Conservation (phyloP, 2,888 invertebrate genomes). For the Nymphalis urticae region DNA sequence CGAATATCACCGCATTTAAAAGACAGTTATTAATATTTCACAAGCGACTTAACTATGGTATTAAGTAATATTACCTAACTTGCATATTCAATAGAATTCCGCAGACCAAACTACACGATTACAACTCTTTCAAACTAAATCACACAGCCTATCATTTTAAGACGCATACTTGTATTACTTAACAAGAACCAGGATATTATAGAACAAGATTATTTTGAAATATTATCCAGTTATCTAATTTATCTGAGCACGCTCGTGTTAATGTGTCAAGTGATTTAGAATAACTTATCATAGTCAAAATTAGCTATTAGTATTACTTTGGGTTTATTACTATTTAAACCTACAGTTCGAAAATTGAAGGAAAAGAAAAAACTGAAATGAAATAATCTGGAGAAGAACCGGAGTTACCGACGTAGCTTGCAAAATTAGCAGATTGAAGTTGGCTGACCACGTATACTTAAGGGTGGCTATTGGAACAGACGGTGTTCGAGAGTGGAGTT, state of each 20-base stretch:
- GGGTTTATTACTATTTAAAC: too few species aligned
- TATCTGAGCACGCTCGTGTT: conserved; percentile 8
- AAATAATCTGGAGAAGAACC: too few species aligned
- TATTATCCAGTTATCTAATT: conserved; percentile 25
- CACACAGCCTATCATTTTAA: conserved; percentile 24
- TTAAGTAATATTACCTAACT: conserved; percentile 16
- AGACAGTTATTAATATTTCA: conserved; percentile 4
- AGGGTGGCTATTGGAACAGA: too few species aligned
- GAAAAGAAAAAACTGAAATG: too few species aligned
- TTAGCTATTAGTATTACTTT: too few species aligned
- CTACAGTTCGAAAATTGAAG: too few species aligned
- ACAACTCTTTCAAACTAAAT: conserved; percentile 19
- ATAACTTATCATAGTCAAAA: background rate
- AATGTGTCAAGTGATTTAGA: conserved; percentile 3
- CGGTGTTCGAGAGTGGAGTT: too few species aligned
- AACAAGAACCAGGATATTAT: conserved; percentile 21
- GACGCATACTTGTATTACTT: conserved; percentile 20
- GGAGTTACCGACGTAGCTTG: too few species aligned
- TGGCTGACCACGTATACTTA: too few species aligned
- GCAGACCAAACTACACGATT: conserved; percentile 12
- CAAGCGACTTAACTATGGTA: conserved; percentile 6
- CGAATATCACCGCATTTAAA: conserved; percentile 2
- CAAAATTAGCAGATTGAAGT: too few species aligned
- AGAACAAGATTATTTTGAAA: conserved; percentile 19
- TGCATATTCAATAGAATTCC: conserved; percentile 21